Evolutionary conservation across 1,140 invertebrate species (phyloP), one percentile per base, ranked within the genome.

Genomic region (Plutomurus gul): DNA sequence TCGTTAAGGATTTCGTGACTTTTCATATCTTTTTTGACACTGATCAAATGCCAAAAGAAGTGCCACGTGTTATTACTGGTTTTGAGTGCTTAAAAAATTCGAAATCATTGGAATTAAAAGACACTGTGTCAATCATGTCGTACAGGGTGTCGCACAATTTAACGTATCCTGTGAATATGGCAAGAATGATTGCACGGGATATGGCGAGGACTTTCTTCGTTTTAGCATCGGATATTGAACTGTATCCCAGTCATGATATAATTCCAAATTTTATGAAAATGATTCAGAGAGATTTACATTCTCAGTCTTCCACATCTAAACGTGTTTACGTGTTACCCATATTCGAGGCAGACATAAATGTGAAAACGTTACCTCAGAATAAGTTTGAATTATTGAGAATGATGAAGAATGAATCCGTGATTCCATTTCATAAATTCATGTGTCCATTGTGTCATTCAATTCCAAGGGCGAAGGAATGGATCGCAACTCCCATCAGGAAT

Each of bases 1-100:
- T 94, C 51, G 89, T 96, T 43, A 88, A 90, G 20, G 90, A 93
- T 83, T 90, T 90, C 80, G 92, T 94, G 84, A 94, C 93, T 76
- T 95, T 95, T 87, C 94, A 96, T 86, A 85, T 95, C 36, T 95
- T 94, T 87, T 95, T 96, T 85, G 92, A 92, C 81, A 91, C 91
- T 77, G 93, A 93, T 85, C 92, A 95, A 86, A 91, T 95, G 84
- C 94, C 94, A 65, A 92, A 91, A 87, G 86, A 22, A 1, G 60
- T 76, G 16, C 40, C 75, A 33, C 4, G 7, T 10, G 10, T 3
- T 8, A 7, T 30, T 16, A 30, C 60, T 65, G 16, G 60, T 30
- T 65, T 65, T 18, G 7, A 3, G 5, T 6, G 36, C 18, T 1
- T 16, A 73, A 72, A 20, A 36, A 72, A 33, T 3, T 11, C 7